phyloP scores from a whole-genome alignment of 2,888 invertebrate species.

The Mesorhabditis belari region DNA sequence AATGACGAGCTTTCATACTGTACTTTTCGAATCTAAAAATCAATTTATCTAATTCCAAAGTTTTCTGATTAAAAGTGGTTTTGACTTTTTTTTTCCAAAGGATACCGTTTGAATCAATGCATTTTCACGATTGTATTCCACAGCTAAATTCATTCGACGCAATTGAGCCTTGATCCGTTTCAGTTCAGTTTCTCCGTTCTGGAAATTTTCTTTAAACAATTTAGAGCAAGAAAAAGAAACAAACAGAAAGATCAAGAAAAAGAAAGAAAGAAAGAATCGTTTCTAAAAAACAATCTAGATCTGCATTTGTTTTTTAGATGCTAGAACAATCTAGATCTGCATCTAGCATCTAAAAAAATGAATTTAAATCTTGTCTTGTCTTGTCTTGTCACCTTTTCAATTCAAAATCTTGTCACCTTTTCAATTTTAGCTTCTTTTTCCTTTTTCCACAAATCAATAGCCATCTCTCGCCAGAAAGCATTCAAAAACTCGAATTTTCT shows the following conservation, averaged over 20 bases:
- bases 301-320: too few species aligned
- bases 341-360: too few species aligned
- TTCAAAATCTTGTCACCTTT: not conserved
- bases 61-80: too few species aligned
- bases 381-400: not conserved
- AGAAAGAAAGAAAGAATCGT: too few species aligned
- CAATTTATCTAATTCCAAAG: not conserved
- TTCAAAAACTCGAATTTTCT: not conserved
- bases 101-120: not conserved
- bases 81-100: too few species aligned
- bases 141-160: not conserved
- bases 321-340: too few species aligned
- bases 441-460: conserved; percentile 31
- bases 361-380: too few species aligned
- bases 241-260: too few species aligned
- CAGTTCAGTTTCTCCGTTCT: too few species aligned
- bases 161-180: not conserved
- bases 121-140: not conserved
- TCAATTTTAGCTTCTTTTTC: conserved; percentile 9
- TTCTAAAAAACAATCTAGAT: too few species aligned
- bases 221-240: too few species aligned
- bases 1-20: not conserved
- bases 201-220: too few species aligned
- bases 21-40: not conserved
- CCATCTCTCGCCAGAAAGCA: conserved; percentile 15